These are phyloP conservation scores for Phaetusa simplex DNA, from an alignment of 2,113 vertebrate species.

Conservation along the genomic window DNA sequence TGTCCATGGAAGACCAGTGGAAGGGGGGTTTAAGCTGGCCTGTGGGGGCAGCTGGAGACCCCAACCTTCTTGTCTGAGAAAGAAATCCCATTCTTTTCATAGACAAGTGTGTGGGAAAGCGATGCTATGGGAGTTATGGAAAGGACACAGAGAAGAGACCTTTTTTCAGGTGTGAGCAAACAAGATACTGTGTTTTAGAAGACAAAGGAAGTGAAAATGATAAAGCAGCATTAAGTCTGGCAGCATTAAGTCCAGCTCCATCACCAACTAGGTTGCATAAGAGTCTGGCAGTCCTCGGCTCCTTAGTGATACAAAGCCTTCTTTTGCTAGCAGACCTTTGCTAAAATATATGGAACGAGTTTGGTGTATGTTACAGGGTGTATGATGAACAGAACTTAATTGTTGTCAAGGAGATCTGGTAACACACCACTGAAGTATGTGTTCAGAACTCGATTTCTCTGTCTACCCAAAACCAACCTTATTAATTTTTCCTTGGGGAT, in stretches of 20 bases:
- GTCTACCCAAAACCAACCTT: neutral
- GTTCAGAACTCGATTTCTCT: neutral
- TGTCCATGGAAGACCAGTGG: neutral
- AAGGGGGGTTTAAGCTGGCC: neutral
- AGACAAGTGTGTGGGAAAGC: neutral
- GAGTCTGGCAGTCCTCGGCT: neutral
- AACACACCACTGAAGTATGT: neutral
- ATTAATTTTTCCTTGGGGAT: neutral
- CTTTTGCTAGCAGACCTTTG: neutral
- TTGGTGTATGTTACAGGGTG: neutral
- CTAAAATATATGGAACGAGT: neutral
- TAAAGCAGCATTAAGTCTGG: neutral
- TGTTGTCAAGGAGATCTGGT: neutral
- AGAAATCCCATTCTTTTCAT: neutral
- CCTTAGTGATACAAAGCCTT: too few relatives aligned
- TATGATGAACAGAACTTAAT: neutral
- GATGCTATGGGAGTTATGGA: neutral
- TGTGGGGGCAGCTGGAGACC: neutral
- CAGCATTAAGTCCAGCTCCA: neutral
- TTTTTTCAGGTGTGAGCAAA: neutral
- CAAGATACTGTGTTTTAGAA: neutral
- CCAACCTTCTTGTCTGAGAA: neutral
- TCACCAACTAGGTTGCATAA: neutral
- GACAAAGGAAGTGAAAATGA: neutral
- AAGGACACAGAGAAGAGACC: neutral